Evolutionary conservation across 2,797 vertebrate species (phyloP).

Genomic region (Acrossocheilus wenchowensis): DNA sequence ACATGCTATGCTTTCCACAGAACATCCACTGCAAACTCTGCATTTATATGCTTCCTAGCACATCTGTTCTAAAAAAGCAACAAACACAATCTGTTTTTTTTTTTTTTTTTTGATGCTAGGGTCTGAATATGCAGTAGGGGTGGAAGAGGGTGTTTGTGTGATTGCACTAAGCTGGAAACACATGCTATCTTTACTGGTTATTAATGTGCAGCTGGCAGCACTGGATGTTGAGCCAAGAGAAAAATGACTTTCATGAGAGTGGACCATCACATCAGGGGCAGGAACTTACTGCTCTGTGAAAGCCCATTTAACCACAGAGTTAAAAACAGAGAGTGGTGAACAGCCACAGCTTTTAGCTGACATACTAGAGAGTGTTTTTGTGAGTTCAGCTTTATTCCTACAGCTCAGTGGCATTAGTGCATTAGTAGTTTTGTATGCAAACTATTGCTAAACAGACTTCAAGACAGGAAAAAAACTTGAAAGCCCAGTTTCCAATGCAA

Average conservation of each 20-base stretch:
- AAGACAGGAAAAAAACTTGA: neutral
- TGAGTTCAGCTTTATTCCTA: neutral
- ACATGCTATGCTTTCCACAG: neutral
- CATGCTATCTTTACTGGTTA: slow-evolving; percentile 36
- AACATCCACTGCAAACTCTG: slow-evolving; percentile 10
- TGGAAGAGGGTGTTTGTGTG: slow-evolving; percentile 28
- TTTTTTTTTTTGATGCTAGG: neutral
- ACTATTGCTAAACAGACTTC: neutral
- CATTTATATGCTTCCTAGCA: neutral
- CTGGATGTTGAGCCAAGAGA: slow-evolving; percentile 21
- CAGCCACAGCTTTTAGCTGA: slow-evolving; percentile 1
- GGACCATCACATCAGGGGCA: slow-evolving; percentile 19
- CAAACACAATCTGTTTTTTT: neutral
- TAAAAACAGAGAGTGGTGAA: slow-evolving; percentile 15
- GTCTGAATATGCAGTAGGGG: slow-evolving; percentile 12
- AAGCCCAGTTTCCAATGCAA: neutral
- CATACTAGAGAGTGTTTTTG: neutral
- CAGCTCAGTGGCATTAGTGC: neutral
- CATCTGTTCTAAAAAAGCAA: slow-evolving; percentile 11
- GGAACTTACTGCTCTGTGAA: slow-evolving; percentile 15
- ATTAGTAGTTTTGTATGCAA: neutral
- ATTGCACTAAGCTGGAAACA: slow-evolving; percentile 21
- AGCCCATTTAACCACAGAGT: slow-evolving; percentile 9
- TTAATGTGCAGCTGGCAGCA: slow-evolving; percentile 36
- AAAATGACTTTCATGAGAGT: slow-evolving; percentile 28